These are phyloP conservation scores for Proterorhinus semilunaris DNA, from an alignment of 2,113 vertebrate species.

Conservation along the genomic window DNA sequence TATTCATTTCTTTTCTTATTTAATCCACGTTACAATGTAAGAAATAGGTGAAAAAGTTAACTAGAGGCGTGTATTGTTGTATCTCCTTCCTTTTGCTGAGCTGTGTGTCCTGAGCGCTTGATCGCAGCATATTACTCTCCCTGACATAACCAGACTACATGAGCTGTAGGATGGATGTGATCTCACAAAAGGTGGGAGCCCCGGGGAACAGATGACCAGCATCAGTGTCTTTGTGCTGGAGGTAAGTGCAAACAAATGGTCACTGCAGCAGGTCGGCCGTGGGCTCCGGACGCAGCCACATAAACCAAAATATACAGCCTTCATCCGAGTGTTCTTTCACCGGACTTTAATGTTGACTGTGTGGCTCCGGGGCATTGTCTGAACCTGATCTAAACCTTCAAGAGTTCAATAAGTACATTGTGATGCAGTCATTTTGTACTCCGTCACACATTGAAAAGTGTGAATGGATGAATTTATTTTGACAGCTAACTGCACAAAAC, in stretches of 20 bases:
- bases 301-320: neutral
- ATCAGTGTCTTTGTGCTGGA: constrained; percentile 26
- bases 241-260: constrained; percentile 42
- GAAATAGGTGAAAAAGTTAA: too few relatives aligned
- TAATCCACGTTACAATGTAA: too few relatives aligned
- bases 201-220: constrained; percentile 18
- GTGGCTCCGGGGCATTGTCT: neutral
- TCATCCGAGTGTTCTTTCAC: neutral
- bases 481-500: too few relatives aligned
- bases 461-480: too few relatives aligned
- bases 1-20: too few relatives aligned
- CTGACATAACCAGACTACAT: constrained; percentile 25
- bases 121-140: constrained; percentile 21
- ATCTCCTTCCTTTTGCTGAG: neutral
- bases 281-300: constrained; percentile 15
- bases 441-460: too few relatives aligned
- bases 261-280: constrained; percentile 18
- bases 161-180: constrained; percentile 12
- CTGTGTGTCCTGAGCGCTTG: constrained; percentile 2
- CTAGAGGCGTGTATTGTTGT: neutral
- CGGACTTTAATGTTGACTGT: neutral
- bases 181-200: constrained; percentile 24
- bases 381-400: too few relatives aligned
- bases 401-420: too few relatives aligned
- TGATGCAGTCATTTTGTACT: too few relatives aligned